phyloP scores from a whole-genome alignment of 2,888 invertebrate genomes.

The Pterostichus niger region DNA sequence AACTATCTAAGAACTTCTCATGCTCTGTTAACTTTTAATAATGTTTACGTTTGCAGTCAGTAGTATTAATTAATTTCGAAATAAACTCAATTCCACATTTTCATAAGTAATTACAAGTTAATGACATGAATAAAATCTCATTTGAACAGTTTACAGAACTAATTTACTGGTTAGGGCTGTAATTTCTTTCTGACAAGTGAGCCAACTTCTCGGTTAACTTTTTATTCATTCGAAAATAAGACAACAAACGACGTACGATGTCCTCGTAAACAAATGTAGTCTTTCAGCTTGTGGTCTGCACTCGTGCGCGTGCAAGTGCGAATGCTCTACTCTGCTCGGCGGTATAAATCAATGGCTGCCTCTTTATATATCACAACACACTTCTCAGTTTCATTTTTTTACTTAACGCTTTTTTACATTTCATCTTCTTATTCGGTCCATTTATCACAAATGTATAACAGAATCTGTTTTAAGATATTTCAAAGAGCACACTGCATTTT shows the following conservation, averaged over 20 bases:
- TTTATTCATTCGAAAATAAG: constrained; percentile 45
- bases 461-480: constrained; percentile 33
- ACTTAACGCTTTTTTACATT: constrained; percentile 62
- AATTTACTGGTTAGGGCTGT: constrained; percentile 9
- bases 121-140: constrained; percentile 4
- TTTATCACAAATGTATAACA: constrained; percentile 61
- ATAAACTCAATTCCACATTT: no score
- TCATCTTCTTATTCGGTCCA: constrained; percentile 57
- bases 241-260: constrained; percentile 45
- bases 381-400: constrained; percentile 51
- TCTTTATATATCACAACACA: constrained; percentile 60
- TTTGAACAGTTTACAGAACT: constrained; percentile 22
- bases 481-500: constrained; percentile 7
- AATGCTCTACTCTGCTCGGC: constrained; percentile 23
- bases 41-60: no score
- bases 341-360: constrained; percentile 60
- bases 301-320: constrained; percentile 16
- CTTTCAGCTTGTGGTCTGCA: constrained; percentile 45
- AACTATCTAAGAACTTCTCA: no score
- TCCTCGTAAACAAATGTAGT: constrained; percentile 58
- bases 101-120: constrained; percentile 11
- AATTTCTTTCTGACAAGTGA: constrained; percentile 43
- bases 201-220: neutral
- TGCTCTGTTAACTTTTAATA: no score
- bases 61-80: no score